Conservation (phyloP, 2,113 vertebrate genomes). For the Cettia cetti region DNA sequence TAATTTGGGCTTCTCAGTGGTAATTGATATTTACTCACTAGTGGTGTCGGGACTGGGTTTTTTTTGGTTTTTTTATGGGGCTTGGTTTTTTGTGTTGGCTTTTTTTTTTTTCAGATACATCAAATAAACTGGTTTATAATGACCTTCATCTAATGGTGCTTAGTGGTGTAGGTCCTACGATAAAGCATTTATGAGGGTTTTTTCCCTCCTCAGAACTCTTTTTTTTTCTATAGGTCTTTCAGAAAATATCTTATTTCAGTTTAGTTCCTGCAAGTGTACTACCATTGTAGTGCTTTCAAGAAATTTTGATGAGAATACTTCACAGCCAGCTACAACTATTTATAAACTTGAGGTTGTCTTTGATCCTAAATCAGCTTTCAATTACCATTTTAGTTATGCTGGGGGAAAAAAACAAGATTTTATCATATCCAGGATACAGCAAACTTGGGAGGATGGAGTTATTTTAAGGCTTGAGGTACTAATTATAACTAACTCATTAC, state of each 20-base stretch:
- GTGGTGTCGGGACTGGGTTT: not conserved
- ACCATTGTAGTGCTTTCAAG: not conserved
- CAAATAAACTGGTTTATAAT: not conserved
- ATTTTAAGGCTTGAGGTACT: conserved; percentile 70
- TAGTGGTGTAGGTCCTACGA: not conserved
- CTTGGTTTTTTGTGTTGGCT: not conserved
- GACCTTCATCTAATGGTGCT: not conserved
- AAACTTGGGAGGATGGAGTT: conserved; percentile 56
- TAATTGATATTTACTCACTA: not conserved
- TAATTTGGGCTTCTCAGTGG: not conserved
- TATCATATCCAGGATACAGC: conserved; percentile 58
- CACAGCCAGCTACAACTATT: conserved; percentile 51
- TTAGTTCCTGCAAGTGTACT: not conserved
- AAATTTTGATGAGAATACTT: conserved; percentile 2
- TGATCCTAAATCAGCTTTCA: conserved; percentile 73
- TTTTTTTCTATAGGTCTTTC: not conserved
- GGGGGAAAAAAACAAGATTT: not conserved
- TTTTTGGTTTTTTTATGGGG: accelerated
- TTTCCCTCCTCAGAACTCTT: not conserved
- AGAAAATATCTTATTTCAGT: not conserved
- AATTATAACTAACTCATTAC: conserved; percentile 68
- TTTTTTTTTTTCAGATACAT: not conserved
- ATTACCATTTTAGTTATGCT: conserved; percentile 65
- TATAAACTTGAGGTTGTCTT: conserved; percentile 69
- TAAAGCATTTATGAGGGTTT: not conserved